Conservation (phyloP, 2,113 vertebrate species). For the Hemicordylus capensis region DNA sequence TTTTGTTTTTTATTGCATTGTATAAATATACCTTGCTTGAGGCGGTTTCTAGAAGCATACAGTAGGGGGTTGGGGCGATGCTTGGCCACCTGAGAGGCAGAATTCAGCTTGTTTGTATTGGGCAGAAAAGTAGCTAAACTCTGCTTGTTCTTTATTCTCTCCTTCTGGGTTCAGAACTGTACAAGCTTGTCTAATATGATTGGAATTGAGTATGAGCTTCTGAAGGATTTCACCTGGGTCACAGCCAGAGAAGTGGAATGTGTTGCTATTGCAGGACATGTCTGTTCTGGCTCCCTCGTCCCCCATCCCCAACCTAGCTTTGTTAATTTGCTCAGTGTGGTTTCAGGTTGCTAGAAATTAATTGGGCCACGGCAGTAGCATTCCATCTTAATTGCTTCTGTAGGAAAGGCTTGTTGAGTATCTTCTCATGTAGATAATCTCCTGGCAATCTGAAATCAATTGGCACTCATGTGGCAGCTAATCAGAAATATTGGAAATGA, state of each 20-base stretch:
- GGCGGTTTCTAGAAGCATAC: background rate
- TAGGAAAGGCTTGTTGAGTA: slow-evolving; percentile 67
- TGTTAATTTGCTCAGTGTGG: slow-evolving; percentile 61
- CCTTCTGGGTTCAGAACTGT: slow-evolving; percentile 1
- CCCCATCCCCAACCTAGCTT: slow-evolving; percentile 36
- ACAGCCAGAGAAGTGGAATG: slow-evolving; percentile 29
- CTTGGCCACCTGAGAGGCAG: background rate
- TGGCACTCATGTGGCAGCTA: slow-evolving; percentile 31
- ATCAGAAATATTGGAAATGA: slow-evolving; percentile 49
- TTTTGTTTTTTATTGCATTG: background rate
- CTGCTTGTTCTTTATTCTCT: slow-evolving; percentile 1
- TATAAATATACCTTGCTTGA: background rate
- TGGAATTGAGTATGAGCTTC: slow-evolving; percentile 31
- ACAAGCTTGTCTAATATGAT: slow-evolving; percentile 4
- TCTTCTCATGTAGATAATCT: slow-evolving; percentile 69
- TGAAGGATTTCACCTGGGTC: slow-evolving; percentile 21
- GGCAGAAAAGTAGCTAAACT: background rate
- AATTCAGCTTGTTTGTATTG: background rate
- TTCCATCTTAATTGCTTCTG: slow-evolving; percentile 63
- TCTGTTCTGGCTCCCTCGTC: background rate
- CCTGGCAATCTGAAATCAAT: slow-evolving; percentile 60
- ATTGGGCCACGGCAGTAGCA: slow-evolving; percentile 56
- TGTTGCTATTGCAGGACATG: background rate
- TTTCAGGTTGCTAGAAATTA: slow-evolving; percentile 68
- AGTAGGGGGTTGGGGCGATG: too few relatives aligned